These are phyloP conservation scores for Apodemia hepburni DNA, from an alignment of 2,888 invertebrate species.

Conservation along the genomic window DNA sequence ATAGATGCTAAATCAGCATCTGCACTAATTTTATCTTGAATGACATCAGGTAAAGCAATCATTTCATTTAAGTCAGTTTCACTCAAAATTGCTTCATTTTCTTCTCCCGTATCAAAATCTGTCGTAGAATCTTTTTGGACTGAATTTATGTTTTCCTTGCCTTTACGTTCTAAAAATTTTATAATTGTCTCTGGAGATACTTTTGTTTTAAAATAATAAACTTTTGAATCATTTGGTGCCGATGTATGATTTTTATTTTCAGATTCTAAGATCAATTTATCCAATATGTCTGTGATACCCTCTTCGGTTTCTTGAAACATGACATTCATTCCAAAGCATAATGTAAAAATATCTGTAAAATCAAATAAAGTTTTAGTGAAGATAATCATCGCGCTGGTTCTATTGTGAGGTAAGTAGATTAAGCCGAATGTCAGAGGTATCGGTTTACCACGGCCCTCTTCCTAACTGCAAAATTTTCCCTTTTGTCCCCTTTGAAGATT, in stretches of 20 bases:
- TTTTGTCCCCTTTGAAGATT: too few relatives aligned
- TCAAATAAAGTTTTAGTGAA: background rate
- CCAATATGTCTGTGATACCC: background rate
- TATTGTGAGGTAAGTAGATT: too few relatives aligned
- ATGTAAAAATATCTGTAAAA: background rate
- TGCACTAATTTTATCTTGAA: background rate
- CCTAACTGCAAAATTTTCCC: too few relatives aligned
- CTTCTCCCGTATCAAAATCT: background rate
- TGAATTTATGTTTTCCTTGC: background rate
- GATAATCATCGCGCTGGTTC: background rate
- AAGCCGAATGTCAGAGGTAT: too few relatives aligned
- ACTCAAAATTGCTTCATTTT: background rate
- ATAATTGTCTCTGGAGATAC: background rate
- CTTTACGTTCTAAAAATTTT: background rate
- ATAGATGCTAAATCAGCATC: background rate
- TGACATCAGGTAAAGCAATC: background rate
- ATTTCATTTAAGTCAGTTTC: background rate
- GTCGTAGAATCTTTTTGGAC: background rate
- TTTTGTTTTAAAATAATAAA: constrained; percentile 14
- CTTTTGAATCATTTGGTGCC: constrained; percentile 14
- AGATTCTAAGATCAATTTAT: constrained; percentile 3
- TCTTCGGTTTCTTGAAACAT: constrained; percentile 18
- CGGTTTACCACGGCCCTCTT: too few relatives aligned
- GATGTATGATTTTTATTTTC: constrained; percentile 16
- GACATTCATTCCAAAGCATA: background rate